These are phyloP conservation scores for Sepiola atlantica DNA, from an alignment of 2,888 invertebrate species.

Conservation along the genomic window DNA sequence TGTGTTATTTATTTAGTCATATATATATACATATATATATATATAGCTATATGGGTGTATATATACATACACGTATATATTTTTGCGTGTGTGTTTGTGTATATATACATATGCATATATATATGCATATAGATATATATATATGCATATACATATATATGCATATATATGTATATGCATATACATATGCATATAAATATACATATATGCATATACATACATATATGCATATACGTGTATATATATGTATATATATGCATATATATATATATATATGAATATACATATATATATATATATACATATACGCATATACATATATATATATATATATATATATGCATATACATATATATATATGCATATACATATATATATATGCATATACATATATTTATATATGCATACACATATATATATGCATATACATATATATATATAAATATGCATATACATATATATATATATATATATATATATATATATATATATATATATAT, in stretches of 20 bases:
- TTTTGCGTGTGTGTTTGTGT: too few species aligned
- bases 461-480: neutral
- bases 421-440: neutral
- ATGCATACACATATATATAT: neutral
- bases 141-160: neutral
- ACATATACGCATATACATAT: neutral
- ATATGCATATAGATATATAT: neutral
- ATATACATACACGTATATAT: too few species aligned
- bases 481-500: too few species aligned
- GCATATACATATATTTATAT: neutral
- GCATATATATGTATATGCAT: neutral
- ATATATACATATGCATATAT: neutral
- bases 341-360: neutral
- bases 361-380: neutral
- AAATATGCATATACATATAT: neutral
- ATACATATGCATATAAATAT: neutral
- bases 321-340: neutral
- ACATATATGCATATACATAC: too few species aligned
- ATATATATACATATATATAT: too few species aligned
- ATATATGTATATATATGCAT: neutral
- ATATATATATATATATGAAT: neutral
- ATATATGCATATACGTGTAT: neutral
- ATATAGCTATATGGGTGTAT: too few species aligned
- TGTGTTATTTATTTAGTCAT: too few species aligned
- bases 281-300: neutral